A percentile compares a stretch with the other conserved stretches of the same genome.
Conservation (phyloP, 2,888 invertebrate species). For the Onchidella celtica region DNA sequence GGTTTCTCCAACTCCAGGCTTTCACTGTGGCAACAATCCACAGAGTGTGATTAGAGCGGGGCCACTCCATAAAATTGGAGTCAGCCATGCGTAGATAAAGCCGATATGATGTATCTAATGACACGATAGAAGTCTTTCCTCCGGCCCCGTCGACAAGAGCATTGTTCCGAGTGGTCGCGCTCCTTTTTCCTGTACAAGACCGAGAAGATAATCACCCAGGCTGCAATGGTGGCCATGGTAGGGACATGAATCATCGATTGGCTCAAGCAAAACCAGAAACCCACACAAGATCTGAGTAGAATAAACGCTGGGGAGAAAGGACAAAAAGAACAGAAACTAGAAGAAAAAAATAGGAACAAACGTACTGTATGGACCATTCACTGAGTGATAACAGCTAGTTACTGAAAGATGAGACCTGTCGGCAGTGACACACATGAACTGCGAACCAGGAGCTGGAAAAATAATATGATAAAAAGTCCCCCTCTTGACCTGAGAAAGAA, state of each 20-base stretch:
- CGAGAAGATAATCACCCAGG: conserved; percentile 35
- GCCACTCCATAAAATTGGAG: conserved; percentile 29
- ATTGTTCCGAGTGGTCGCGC: conserved; percentile 24
- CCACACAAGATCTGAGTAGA: not conserved
- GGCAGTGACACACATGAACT: not conserved
- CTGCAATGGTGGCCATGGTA: not conserved
- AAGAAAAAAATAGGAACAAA: not conserved
- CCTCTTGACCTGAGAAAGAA: not conserved
- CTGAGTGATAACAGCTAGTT: not conserved
- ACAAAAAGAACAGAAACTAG: not conserved
- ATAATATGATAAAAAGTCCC: not conserved
- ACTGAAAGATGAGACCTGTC: conserved; percentile 4
- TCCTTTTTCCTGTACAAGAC: conserved; percentile 7
- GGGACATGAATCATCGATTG: conserved; percentile 23
- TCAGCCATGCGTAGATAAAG: conserved; percentile 24
- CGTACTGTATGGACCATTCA: not conserved
- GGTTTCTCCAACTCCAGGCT: conserved; percentile 1
- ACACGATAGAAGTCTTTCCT: not conserved
- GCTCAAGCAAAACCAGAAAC: not conserved
- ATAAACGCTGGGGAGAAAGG: not conserved
- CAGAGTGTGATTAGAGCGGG: conserved; percentile 2
- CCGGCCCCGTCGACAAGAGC: not conserved
- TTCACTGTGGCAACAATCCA: conserved; percentile 27
- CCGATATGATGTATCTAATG: conserved; percentile 39
- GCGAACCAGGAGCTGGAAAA: not conserved